Evolutionary conservation across 2,797 vertebrate species (phyloP), one percentile per base, ranked within the genome.

Genomic region (Sebastiscus albofasciatus): DNA sequence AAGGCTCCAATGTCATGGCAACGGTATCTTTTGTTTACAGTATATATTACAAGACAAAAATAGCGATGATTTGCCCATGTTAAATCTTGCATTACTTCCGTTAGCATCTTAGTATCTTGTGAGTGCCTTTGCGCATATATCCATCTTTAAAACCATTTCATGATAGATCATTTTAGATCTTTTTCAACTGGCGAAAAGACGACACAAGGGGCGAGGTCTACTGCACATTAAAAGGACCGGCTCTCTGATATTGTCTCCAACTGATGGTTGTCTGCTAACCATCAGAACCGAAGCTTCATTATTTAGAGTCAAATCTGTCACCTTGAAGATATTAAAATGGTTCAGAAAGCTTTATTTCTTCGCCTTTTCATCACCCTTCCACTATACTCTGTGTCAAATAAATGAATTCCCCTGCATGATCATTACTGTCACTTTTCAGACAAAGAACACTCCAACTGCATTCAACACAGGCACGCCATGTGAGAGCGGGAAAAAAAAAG

Each of bases 361-460:
- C 20, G 16, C 65, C 27, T 75, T 84, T 76, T 69, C 29, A 72
- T 81, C 60, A 59, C 42, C 36, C 69, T 58, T 33, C 12, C 29
- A 34, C 26, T 56, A 27, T 52, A 55, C 52, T 75, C 69, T 55
- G 67, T 58, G 29, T 72, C 36, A 79, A 46, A 75, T 76, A 69
- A 65, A 77, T 86, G 1, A 76, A 77, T 81, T 78, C 42, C 22
- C 24, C 79, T 79, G 76, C 80, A 77, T 58, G 12, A 75, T 79
- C 72, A 81, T 82, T 85, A 59, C 69, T 66, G 80, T 82, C 65
- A 76, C 76, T 78, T 81, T 79, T 80, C 66, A 80, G 54, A 89
- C 83, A 84, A 83, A 87, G 18, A 69, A 49, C 56, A 27, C 33
- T 59, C 54, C 49, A 46, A 77, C 76, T 67, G 77, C 26, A 55